A percentile compares a stretch with the other conserved stretches of the same genome.
Conservation (phyloP, 2,888 invertebrate species). For the Tenthredo distinguenda region DNA sequence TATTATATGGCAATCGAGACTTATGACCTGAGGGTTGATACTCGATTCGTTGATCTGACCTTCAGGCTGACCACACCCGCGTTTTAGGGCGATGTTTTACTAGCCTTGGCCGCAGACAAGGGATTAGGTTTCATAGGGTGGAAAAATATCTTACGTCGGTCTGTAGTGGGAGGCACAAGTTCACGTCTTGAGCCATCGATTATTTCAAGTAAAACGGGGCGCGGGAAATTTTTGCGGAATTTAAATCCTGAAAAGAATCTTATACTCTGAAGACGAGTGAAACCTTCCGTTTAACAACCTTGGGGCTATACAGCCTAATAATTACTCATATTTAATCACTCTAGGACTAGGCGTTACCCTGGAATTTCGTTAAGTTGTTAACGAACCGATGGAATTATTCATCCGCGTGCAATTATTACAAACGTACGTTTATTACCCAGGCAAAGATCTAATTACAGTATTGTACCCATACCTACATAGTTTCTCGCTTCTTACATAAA, state of each 20-base stretch:
- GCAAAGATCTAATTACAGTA: not conserved
- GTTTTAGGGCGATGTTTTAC: constrained; percentile 9
- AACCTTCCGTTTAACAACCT: not conserved
- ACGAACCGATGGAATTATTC: not conserved
- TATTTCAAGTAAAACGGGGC: not conserved
- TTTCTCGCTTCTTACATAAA: not conserved
- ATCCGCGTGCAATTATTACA: constrained; percentile 13
- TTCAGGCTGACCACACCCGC: constrained; percentile 37
- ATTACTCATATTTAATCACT: not conserved
- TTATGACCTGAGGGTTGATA: constrained; percentile 10
- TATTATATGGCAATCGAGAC: not conserved
- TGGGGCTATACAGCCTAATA: not conserved
- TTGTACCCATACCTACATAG: not conserved
- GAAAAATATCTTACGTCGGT: not conserved
- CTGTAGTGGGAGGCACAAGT: not conserved
- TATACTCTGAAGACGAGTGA: not conserved
- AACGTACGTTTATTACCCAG: not conserved
- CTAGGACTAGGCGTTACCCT: not conserved
- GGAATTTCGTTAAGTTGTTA: not conserved
- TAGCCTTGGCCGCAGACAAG: not conserved
- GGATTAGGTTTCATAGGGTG: constrained; percentile 7
- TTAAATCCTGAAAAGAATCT: not conserved
- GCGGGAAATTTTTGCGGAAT: not conserved
- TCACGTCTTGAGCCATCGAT: not conserved
- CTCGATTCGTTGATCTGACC: not conserved